These are phyloP conservation scores for Cheumatopsyche charites DNA, from an alignment of 1,140 invertebrate genomes.

Conservation along the genomic window DNA sequence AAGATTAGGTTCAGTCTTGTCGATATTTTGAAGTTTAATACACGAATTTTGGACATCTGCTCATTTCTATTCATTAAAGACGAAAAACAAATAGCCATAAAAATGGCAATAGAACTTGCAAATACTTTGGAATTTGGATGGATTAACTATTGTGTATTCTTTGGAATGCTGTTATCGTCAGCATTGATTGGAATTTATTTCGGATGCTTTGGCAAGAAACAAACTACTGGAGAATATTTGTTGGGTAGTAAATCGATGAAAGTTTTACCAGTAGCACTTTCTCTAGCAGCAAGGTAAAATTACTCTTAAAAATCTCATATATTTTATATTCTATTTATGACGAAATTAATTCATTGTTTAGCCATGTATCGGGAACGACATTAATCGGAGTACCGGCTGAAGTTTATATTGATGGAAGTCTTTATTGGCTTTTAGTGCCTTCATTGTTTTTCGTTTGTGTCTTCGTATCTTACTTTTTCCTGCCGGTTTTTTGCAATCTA, in stretches of 20 bases:
- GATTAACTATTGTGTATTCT: constrained; percentile 67
- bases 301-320: too few species aligned
- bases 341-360: constrained; percentile 48
- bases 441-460: constrained; percentile 71
- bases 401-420: constrained; percentile 75
- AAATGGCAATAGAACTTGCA: background rate
- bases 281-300: constrained; percentile 68
- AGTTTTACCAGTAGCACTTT: constrained; percentile 70
- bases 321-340: background rate
- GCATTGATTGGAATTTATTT: constrained; percentile 71
- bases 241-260: constrained; percentile 68
- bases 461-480: constrained; percentile 66
- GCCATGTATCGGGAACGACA: constrained; percentile 85
- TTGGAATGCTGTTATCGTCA: constrained; percentile 66
- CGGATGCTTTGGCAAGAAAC: constrained; percentile 64
- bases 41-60: too few species aligned
- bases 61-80: too few species aligned
- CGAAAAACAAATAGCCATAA: too few species aligned
- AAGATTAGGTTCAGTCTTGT: too few species aligned
- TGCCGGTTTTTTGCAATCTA: constrained; percentile 84
- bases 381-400: constrained; percentile 82
- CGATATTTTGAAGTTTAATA: too few species aligned
- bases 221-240: constrained; percentile 67
- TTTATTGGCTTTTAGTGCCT: constrained; percentile 49
- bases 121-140: constrained; percentile 54